Evolutionary conservation across 2,888 invertebrate genomes (phyloP), one percentile per base, ranked within the genome.

Genomic region (Dryobotodes eremita): DNA sequence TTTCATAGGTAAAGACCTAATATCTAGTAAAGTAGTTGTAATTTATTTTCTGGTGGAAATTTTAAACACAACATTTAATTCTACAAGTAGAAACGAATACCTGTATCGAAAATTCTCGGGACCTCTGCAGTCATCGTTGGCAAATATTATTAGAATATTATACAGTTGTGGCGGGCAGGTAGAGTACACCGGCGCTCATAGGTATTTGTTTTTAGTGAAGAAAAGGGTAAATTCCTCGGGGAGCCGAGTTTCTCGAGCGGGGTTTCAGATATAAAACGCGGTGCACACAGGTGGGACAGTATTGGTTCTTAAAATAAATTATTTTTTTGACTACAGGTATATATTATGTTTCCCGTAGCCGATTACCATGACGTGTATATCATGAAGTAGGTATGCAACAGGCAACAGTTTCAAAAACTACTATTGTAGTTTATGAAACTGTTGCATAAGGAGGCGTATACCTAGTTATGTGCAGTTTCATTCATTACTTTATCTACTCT

Each of bases 221-320:
- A 91, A 91, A 92, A 92, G 90, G 92, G 91, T 91, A 90, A 86
- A 90, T 90, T 91, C 91, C 90, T 83, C 26, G 31, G 91, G 89
- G 91, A 90, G 80, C 71, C 70, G 78, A 83, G 72, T 83, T 89
- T 87, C 84, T 84, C 83, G 75, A 70, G 79, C 72, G 79, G 71
- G 84, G 86, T 86, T 82, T 82, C 72, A 80, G 86, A 87, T 86
- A 89, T 90, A 91, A 90, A 91, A 90, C 69, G 88, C 79, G 84
- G 87, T 80, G 87, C 89, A 84, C 89, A 90, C 87, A 91, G 89
- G 90, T 87, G 84, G 86, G 73, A 71, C 75, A 66, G 70, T 80
- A 83, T 86, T 80, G 82, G 71, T 78, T 70, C 69, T 66, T 79
- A 82, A 86, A 88, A 85, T 88, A 85, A 88, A 88, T 87, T 85